phyloP scores from a whole-genome alignment of 1,140 invertebrate genomes.

The Pogonus chalceus region DNA sequence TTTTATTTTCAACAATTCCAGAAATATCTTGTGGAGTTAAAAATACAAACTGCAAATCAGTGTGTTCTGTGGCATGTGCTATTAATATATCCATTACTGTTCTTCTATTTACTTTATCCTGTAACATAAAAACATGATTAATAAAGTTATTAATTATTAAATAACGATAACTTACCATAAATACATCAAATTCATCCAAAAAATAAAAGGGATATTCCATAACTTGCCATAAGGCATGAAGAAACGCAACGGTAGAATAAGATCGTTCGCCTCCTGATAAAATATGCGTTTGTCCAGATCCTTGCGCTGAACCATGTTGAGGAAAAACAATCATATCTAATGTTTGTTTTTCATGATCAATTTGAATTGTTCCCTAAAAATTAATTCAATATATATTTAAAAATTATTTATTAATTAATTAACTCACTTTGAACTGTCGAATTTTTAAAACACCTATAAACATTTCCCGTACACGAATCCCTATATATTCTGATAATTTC shows the following conservation, averaged over 20 bases:
- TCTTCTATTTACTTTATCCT: slow-evolving; percentile 66
- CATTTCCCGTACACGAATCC: slow-evolving; percentile 23
- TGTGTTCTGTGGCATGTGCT: slow-evolving; percentile 47
- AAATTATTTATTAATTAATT: slow-evolving; percentile 3
- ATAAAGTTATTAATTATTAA: slow-evolving; percentile 12
- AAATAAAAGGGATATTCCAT: slow-evolving; percentile 89
- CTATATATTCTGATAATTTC: slow-evolving; percentile 26
- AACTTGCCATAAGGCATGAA: slow-evolving; percentile 87
- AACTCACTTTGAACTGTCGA: slow-evolving; percentile 24
- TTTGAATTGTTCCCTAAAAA: slow-evolving; percentile 47
- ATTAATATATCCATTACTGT: slow-evolving; percentile 58
- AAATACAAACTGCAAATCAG: slow-evolving; percentile 60
- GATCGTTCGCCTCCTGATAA: slow-evolving; percentile 93
- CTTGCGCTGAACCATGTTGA: slow-evolving; percentile 30
- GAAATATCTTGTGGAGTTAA: slow-evolving; percentile 66
- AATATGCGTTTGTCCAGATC: slow-evolving; percentile 44
- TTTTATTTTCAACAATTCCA: slow-evolving; percentile 37
- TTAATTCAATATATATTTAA: not conserved
- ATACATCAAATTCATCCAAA: slow-evolving; percentile 97
- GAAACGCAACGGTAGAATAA: slow-evolving; percentile 87
- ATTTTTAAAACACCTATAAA: slow-evolving; percentile 26
- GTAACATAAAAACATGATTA: slow-evolving; percentile 15
- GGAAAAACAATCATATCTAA: slow-evolving; percentile 51
- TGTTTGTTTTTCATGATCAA: slow-evolving; percentile 45
- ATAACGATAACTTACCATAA: slow-evolving; percentile 84